These are phyloP conservation scores for Dromas ardeola DNA, from an alignment of 2,113 vertebrate species.

Conservation along the genomic window DNA sequence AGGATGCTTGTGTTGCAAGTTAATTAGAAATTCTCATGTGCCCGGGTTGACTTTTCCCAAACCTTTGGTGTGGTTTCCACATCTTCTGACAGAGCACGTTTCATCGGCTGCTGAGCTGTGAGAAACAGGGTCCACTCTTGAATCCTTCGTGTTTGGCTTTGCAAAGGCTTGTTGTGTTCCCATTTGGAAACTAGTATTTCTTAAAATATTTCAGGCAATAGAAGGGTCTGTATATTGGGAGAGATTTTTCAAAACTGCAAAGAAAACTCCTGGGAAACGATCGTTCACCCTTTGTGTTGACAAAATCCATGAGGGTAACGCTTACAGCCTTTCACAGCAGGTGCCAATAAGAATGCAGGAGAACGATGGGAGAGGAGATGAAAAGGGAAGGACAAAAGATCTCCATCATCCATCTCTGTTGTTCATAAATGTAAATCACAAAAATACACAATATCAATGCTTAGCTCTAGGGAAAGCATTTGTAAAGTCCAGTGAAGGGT, in stretches of 20 bases:
- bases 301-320: background rate
- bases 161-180: background rate
- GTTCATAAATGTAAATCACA: background rate
- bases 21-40: constrained; percentile 18
- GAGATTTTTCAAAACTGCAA: background rate
- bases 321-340: background rate
- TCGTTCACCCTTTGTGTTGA: background rate
- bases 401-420: background rate
- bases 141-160: background rate
- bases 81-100: background rate
- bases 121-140: background rate
- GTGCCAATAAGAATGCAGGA: background rate
- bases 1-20: constrained; percentile 31
- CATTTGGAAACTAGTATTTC: background rate
- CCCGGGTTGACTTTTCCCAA: background rate
- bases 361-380: background rate
- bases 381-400: background rate
- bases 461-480: background rate
- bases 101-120: background rate
- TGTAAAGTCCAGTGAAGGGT: background rate
- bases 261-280: background rate
- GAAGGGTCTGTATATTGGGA: background rate
- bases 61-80: background rate
- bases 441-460: background rate
- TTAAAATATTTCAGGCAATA: background rate